Evolutionary conservation across 2,797 vertebrate genomes (phyloP).

Genomic region (Ciconia nigra): DNA sequence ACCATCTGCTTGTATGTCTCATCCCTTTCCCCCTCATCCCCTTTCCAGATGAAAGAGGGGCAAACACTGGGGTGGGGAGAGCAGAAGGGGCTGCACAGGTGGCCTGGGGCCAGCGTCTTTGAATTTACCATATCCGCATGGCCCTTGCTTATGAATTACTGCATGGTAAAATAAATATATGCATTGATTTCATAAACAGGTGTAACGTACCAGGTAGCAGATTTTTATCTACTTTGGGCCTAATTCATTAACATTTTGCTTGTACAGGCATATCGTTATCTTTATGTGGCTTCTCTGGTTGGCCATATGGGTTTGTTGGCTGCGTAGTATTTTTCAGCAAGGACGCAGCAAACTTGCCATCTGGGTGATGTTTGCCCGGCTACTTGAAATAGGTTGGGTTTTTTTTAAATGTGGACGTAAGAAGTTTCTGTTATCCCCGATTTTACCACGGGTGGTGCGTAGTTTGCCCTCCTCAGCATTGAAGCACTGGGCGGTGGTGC

Average conservation of each 20-base stretch:
- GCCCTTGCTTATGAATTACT: not conserved
- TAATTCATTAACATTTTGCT: constrained; percentile 39
- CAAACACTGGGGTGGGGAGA: not conserved
- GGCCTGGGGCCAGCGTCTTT: not conserved
- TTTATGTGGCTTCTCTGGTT: constrained; percentile 19
- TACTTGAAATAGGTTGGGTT: not conserved
- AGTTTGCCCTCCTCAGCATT: not conserved
- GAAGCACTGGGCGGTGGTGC: not conserved
- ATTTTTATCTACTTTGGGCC: constrained; percentile 23
- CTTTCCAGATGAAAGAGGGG: not conserved
- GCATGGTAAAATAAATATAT: not conserved
- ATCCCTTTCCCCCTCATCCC: not conserved
- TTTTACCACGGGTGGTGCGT: not conserved
- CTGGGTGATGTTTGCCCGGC: not conserved
- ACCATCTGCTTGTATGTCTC: not conserved
- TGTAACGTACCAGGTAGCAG: constrained; percentile 4
- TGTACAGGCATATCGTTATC: not conserved
- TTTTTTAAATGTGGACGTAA: not conserved
- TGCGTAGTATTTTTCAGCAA: constrained; percentile 17
- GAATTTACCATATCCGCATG: not conserved
- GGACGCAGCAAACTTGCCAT: constrained; percentile 22
- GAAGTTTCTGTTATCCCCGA: not conserved
- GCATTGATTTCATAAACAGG: not conserved
- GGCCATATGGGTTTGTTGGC: constrained; percentile 47
- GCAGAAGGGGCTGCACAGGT: not conserved